phyloP scores from a whole-genome alignment of 2,888 invertebrate species.

The Loripinus fragilis region DNA sequence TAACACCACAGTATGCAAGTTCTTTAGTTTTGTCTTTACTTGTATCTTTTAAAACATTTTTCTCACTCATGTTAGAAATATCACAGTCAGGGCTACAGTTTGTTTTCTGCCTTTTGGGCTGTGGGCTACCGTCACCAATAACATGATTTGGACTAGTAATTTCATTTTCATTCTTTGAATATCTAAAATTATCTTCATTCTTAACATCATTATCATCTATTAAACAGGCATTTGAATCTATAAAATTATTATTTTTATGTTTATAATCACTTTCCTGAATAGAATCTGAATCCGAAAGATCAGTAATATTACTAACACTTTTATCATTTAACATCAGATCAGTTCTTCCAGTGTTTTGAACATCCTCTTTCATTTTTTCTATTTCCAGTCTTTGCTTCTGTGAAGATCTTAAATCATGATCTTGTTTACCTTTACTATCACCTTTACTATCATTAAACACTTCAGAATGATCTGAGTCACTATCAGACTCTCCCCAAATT shows the following conservation, averaged over 20 bases:
- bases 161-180: neutral
- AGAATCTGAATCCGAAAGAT: too few relatives aligned
- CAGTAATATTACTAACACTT: neutral
- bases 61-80: neutral
- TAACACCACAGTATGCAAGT: slow-evolving; percentile 11
- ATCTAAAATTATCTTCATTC: neutral
- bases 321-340: neutral
- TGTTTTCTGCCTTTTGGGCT: neutral
- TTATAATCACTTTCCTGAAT: neutral
- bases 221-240: neutral
- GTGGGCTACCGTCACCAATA: neutral
- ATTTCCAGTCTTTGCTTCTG: slow-evolving; percentile 43
- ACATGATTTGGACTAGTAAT: neutral
- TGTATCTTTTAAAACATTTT: neutral
- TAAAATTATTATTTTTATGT: neutral
- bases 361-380: neutral
- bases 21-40: neutral
- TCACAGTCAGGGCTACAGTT: neutral
- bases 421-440: slow-evolving; percentile 40
- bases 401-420: slow-evolving; percentile 51
- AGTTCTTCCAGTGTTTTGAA: slow-evolving; percentile 6
- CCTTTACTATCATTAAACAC: slow-evolving; percentile 23
- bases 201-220: neutral
- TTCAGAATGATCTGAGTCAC: slow-evolving; percentile 38
- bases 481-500: slow-evolving; percentile 63